These are phyloP conservation scores for Anolis sagrei DNA, from an alignment of 2,113 vertebrate species.

Conservation along the genomic window DNA sequence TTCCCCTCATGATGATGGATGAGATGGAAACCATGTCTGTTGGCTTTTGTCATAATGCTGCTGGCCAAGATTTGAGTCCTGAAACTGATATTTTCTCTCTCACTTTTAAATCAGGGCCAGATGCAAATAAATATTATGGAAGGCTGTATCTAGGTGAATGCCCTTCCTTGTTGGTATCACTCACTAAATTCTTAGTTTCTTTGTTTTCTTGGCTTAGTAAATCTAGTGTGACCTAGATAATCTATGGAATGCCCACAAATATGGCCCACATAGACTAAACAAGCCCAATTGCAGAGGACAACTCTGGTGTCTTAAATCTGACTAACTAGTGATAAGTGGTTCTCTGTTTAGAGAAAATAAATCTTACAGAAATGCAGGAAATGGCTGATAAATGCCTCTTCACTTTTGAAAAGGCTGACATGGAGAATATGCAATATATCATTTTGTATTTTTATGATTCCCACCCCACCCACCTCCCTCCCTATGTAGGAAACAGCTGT, in stretches of 20 bases:
- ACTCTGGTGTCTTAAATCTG: conserved; percentile 38
- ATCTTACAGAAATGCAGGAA: conserved; percentile 69
- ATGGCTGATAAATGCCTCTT: conserved; percentile 68
- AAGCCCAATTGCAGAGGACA: conserved; percentile 38
- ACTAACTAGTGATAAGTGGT: conserved; percentile 49
- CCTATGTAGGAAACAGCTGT: not conserved
- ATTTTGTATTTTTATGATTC: conserved; percentile 29
- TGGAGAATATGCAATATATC: conserved; percentile 40
- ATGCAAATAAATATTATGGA: conserved; percentile 14
- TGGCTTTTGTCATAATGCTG: conserved; percentile 43
- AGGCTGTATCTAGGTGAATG: conserved; percentile 34
- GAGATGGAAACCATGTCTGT: conserved; percentile 50
- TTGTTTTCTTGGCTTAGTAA: conserved; percentile 14
- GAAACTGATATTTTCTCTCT: not conserved
- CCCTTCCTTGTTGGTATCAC: conserved; percentile 33
- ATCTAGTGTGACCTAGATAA: conserved; percentile 23
- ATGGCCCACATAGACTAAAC: conserved; percentile 54
- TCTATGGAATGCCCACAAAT: conserved; percentile 41
- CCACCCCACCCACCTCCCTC: not conserved
- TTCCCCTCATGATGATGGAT: not conserved
- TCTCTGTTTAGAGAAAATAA: conserved; percentile 59
- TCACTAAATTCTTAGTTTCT: conserved; percentile 18
- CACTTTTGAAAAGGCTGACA: conserved; percentile 50
- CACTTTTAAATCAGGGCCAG: not conserved
- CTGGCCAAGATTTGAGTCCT: conserved; percentile 17